phyloP scores from a whole-genome alignment of 2,888 invertebrate species.

The Pristionchus fissidentatus region DNA sequence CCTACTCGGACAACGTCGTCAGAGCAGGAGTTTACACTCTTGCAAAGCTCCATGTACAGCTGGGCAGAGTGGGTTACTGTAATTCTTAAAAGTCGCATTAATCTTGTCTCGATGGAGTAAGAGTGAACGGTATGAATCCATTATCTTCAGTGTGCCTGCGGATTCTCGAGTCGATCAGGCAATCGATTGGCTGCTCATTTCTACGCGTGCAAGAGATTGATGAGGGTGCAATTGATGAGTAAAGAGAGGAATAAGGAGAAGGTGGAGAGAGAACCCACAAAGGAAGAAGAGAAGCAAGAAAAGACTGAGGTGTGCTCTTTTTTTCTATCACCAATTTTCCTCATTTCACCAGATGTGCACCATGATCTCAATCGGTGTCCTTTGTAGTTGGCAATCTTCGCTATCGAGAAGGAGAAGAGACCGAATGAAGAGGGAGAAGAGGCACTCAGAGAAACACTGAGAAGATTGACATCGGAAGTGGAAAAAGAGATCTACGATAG shows the following conservation, averaged over 20 bases:
- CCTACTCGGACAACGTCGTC: constrained; percentile 8
- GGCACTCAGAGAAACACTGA: background rate
- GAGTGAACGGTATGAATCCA: too few relatives aligned
- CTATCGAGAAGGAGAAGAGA: background rate
- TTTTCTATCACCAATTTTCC: too few relatives aligned
- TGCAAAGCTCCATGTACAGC: background rate
- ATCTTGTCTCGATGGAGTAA: too few relatives aligned
- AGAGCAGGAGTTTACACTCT: background rate
- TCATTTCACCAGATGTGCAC: too few relatives aligned
- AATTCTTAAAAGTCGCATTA: background rate
- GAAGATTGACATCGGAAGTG: background rate
- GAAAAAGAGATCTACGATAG: background rate
- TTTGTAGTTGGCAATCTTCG: background rate
- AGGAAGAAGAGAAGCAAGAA: background rate
- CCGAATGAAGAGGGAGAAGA: background rate
- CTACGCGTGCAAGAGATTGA: background rate
- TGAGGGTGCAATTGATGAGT: background rate
- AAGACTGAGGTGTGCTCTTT: background rate
- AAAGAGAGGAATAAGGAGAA: constrained; percentile 13
- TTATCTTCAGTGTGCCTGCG: constrained; percentile 30
- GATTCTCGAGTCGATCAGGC: background rate
- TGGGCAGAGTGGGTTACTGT: background rate
- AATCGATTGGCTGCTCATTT: constrained; percentile 44
- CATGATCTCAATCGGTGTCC: too few relatives aligned
- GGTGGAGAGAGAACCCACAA: background rate